phyloP scores from a whole-genome alignment of 2,888 invertebrate species.

The Microplitis manilae region DNA sequence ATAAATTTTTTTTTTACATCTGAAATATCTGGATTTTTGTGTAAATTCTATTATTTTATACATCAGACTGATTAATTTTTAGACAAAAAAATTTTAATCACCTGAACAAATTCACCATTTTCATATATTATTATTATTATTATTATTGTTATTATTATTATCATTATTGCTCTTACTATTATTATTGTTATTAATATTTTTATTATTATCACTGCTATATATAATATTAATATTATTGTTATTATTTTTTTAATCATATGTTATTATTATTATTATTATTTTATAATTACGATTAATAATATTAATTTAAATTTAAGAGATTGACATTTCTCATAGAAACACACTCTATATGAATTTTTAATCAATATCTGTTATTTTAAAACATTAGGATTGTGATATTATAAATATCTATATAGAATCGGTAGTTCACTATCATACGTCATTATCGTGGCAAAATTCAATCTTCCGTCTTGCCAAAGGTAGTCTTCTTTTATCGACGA shows the following conservation, averaged over 20 bases:
- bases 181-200: slow-evolving; percentile 22
- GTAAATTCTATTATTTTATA: background rate
- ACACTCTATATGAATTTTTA: background rate
- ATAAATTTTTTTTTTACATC: background rate
- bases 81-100: background rate
- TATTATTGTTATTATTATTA: slow-evolving; percentile 14
- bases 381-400: background rate
- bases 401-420: background rate
- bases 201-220: background rate
- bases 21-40: background rate
- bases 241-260: slow-evolving; percentile 14
- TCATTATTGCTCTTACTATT: slow-evolving; percentile 26
- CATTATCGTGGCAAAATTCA: slow-evolving; percentile 69
- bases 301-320: background rate
- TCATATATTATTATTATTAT: slow-evolving; percentile 6
- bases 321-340: background rate
- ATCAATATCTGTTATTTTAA: background rate
- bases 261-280: slow-evolving; percentile 28
- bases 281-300: slow-evolving; percentile 27
- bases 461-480: slow-evolving; percentile 67
- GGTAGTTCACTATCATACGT: slow-evolving; percentile 64
- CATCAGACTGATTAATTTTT: background rate
- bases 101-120: slow-evolving; percentile 3
- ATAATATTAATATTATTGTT: background rate
- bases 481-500: slow-evolving; percentile 66